phyloP scores from a whole-genome alignment of 2,888 invertebrate genomes.

The Torymus tubicola region DNA sequence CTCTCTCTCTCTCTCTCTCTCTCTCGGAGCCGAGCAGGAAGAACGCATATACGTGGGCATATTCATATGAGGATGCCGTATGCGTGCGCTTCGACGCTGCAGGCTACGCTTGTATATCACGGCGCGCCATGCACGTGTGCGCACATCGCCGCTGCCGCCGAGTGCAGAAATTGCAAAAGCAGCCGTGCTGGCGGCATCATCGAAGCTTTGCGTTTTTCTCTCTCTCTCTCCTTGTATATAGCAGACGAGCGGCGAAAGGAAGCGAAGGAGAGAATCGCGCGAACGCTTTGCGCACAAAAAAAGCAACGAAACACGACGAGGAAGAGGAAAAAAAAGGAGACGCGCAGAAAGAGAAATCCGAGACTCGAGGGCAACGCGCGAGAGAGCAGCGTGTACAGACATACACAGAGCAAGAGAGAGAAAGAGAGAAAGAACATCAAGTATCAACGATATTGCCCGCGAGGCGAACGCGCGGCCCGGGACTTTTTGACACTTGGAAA shows the following conservation, averaged over 20 bases:
- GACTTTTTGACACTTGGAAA: constrained; percentile 69
- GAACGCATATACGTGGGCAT: constrained; percentile 6
- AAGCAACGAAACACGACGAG: not conserved
- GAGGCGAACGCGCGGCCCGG: constrained; percentile 60
- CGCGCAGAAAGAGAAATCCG: constrained; percentile 1
- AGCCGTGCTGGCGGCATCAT: constrained; percentile 13
- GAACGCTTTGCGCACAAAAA: not conserved
- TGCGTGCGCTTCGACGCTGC: not conserved
- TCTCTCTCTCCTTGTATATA: not conserved
- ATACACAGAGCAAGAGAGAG: too few relatives aligned
- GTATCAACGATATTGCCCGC: constrained; percentile 74
- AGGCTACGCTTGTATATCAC: constrained; percentile 32
- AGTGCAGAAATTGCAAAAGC: constrained; percentile 51
- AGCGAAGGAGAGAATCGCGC: not conserved
- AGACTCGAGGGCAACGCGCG: not conserved
- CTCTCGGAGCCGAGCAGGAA: constrained; percentile 16
- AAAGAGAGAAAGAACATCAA: constrained; percentile 67
- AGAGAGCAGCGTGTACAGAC: constrained; percentile 3
- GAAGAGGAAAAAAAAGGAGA: not conserved
- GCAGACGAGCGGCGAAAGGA: constrained; percentile 18
- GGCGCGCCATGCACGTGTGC: constrained; percentile 10
- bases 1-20: too few relatives aligned
- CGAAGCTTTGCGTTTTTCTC: constrained; percentile 44
- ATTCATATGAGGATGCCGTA: constrained; percentile 4
- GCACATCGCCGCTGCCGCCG: not conserved